Evolutionary conservation across 2,888 invertebrate genomes (phyloP), one percentile per base, ranked within the genome.

Genomic region (Phengaris arion): DNA sequence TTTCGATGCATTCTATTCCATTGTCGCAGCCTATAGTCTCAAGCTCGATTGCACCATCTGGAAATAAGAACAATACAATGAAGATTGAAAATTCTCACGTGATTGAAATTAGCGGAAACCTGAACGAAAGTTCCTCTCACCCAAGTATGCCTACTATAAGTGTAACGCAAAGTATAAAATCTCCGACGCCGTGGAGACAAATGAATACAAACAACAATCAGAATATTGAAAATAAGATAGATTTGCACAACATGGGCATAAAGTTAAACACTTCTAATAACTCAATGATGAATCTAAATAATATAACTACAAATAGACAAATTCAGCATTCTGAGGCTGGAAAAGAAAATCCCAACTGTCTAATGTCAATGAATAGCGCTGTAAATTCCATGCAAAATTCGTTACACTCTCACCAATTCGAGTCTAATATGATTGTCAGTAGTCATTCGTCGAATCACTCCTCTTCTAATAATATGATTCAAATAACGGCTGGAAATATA

Each of bases 1-100:
- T 90, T 80, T 87, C 92, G 1, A 87, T 93, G 88, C 93, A 92
- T 77, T 87, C 93, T 1, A 89, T 93, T 81, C 93, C 93, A 9
- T 79, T 94, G 75, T 89, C 93, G 9, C 94, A 94, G 78, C 93
- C 94, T 8, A 94, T 94, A 78, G 93, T 94, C 8, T 91, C 94
- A 2, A 94, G 91, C 80, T 91, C 94, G 55, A 88, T 93, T 75
- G 92, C 93, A 15, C 91, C 92, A 69, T 86, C 92, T 2, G 81
- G 84, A 35, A 89, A 85, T 78, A 91, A 91, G 80, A 91, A 85
- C 78, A 89, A 87, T 76, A 55, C 79, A 54, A 84, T 90, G 74
- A 93, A 93, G 79, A 86, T 92, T 46, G 93, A 93, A 81, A 92
- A 92, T 77, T 88, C 92, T 0, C 92, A 93, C 81, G 89, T 93